Base-by-base conservation (phyloP, 2,113 vertebrate genomes). In the Pelodiscus sinensis region DNA sequence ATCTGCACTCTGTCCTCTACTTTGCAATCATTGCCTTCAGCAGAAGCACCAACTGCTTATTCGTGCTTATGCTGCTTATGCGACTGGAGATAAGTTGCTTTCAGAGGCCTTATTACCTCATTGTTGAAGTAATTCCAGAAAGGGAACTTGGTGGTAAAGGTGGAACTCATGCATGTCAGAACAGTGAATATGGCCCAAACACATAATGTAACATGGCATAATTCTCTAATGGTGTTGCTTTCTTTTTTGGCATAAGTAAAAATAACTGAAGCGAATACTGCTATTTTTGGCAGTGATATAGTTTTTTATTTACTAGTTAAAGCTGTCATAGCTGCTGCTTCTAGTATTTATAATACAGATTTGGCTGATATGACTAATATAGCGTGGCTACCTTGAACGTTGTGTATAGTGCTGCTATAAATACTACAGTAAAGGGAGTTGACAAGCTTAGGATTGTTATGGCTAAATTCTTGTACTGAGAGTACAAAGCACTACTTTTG, bases 61-160 rank as follows among this genome's bases (percentile, higher is more conserved):
- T 73, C 38, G 21, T 54, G 65, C 52, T 73, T 81, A 57, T 29
- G 24, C 27, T 52, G 31, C 35, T 44, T 77, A 25, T 77, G 55
- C 18, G 44, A 1, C 0, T 1, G 29, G 0, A 6, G 65, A 71
- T 71, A 10, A 62, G 88, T 5, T 16, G 8, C 82, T 93, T 19
- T 38, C 25, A 13, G 24, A 77, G 24, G 18, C 18, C 16, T 87
- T 84, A 80, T 31, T 87, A 11, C 8, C 82, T 90, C 22, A 11
- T 8, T 60, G 3, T 24, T 94, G 54, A 90, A 95, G 31, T 86
- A 78, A 77, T 35, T 73, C 73, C 52, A 79, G 52, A n/a, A 82
- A 87, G 79, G 18, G 85, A 50, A 85, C 38, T 88, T 31, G 50
- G 27, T 91, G 71, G 6, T 50, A 73, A 18, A 82, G 81, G 9